A percentile compares a stretch with the other conserved stretches of the same genome.
Evolutionary conservation across 1,140 invertebrate genomes (phyloP).

Genomic region (Vollenhovia emeryi): DNA sequence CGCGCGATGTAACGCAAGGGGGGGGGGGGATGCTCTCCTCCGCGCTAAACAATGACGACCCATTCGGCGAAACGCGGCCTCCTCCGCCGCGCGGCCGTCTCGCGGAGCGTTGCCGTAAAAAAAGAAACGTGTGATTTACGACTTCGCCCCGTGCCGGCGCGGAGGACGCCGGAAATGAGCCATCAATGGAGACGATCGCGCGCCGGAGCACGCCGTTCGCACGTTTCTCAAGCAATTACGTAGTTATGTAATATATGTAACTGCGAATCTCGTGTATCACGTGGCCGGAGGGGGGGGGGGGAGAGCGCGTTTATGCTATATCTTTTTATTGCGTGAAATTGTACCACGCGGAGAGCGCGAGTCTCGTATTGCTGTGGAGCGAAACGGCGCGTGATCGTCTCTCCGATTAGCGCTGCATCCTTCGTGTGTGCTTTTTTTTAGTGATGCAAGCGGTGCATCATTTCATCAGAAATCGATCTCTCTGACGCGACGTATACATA

Average conservation of each 20-base stretch:
- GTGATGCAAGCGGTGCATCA: conserved; percentile 63
- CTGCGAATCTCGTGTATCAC: neutral
- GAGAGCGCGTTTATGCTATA: neutral
- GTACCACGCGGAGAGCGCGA: neutral
- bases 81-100: neutral
- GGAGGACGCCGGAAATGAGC: conserved; percentile 9
- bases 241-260: conserved; percentile 30
- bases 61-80: conserved; percentile 18
- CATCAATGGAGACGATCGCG: conserved; percentile 42
- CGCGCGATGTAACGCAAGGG: neutral
- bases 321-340: conserved; percentile 33
- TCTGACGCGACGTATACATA: conserved; percentile 43
- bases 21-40: neutral
- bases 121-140: conserved; percentile 32
- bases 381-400: neutral
- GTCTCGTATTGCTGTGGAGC: neutral
- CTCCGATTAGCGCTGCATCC: neutral
- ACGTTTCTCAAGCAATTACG: conserved; percentile 45
- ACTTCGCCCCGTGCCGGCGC: neutral
- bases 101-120: conserved; percentile 6
- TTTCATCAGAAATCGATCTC: conserved; percentile 61
- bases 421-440: conserved; percentile 46
- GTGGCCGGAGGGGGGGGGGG: too few relatives aligned
- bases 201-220: conserved; percentile 1
- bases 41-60: conserved; percentile 2